These are phyloP conservation scores for Sialia sialis DNA, from an alignment of 2,113 vertebrate species.

Conservation along the genomic window DNA sequence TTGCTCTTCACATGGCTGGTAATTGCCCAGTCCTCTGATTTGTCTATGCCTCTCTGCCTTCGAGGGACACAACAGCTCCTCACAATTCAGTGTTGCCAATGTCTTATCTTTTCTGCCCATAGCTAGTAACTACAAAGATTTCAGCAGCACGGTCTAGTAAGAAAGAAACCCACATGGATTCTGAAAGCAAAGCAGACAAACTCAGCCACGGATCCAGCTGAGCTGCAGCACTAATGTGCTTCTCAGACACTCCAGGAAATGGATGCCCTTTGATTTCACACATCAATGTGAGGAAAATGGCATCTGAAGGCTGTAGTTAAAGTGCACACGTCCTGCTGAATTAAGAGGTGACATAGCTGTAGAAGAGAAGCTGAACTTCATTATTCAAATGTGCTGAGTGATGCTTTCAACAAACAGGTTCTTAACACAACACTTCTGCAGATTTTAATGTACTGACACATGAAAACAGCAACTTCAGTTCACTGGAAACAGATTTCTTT, in stretches of 20 bases:
- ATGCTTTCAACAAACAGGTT: background rate
- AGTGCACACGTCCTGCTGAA: background rate
- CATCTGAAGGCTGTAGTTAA: background rate
- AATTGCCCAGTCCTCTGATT: background rate
- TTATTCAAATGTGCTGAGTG: background rate
- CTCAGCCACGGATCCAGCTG: background rate
- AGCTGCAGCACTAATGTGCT: background rate
- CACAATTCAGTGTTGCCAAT: background rate
- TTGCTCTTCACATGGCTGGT: background rate
- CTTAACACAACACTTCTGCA: background rate
- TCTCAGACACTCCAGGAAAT: background rate
- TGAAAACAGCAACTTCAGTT: conserved; percentile 27
- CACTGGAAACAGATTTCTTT: conserved; percentile 63
- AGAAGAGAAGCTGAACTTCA: background rate
- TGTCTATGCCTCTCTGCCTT: background rate
- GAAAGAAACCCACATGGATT: background rate
- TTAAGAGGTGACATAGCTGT: background rate
- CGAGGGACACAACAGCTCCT: background rate
- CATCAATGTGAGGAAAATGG: background rate
- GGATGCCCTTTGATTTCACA: background rate
- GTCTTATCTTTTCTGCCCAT: background rate
- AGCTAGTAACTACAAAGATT: background rate
- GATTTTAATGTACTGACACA: conserved; percentile 37
- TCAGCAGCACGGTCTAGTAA: background rate
- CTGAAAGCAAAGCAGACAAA: background rate